phyloP scores from a whole-genome alignment of 2,113 vertebrate genomes.

The Amia ocellicauda region DNA sequence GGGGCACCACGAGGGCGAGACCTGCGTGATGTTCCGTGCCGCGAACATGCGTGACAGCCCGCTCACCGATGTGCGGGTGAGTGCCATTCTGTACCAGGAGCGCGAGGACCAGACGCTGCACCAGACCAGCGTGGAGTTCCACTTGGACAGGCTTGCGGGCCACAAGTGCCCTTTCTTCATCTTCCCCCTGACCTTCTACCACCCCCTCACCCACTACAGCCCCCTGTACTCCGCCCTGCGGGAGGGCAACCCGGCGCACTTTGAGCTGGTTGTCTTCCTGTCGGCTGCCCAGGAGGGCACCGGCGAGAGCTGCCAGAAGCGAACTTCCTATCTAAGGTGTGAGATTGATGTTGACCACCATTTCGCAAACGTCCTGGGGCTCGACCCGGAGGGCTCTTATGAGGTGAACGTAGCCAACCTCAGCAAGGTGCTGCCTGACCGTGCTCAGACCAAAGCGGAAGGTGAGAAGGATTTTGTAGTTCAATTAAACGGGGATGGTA shows the following conservation, averaged over 20 bases:
- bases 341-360: constrained; percentile 83
- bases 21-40: constrained; percentile 82
- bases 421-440: constrained; percentile 70
- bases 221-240: constrained; percentile 77
- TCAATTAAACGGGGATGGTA: constrained; percentile 81
- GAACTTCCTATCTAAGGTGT: constrained; percentile 87
- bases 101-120: constrained; percentile 76
- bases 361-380: constrained; percentile 71
- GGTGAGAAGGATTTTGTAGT: constrained; percentile 84
- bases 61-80: constrained; percentile 79
- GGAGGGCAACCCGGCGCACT: constrained; percentile 67
- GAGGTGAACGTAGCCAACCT: constrained; percentile 84
- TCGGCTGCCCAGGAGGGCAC: constrained; percentile 90
- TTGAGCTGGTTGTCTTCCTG: constrained; percentile 89
- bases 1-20: constrained; percentile 74
- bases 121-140: constrained; percentile 87
- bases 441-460: constrained; percentile 63
- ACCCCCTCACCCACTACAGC: constrained; percentile 76
- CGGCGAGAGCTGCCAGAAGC: constrained; percentile 87
- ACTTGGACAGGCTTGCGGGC: constrained; percentile 70
- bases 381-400: constrained; percentile 76
- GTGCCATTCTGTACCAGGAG: constrained; percentile 87
- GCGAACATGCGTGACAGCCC: constrained; percentile 83
- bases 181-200: constrained; percentile 88
- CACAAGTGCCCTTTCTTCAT: constrained; percentile 85